Conservation (phyloP, 2,797 vertebrate genomes). For the Buphagus erythrorhynchus region DNA sequence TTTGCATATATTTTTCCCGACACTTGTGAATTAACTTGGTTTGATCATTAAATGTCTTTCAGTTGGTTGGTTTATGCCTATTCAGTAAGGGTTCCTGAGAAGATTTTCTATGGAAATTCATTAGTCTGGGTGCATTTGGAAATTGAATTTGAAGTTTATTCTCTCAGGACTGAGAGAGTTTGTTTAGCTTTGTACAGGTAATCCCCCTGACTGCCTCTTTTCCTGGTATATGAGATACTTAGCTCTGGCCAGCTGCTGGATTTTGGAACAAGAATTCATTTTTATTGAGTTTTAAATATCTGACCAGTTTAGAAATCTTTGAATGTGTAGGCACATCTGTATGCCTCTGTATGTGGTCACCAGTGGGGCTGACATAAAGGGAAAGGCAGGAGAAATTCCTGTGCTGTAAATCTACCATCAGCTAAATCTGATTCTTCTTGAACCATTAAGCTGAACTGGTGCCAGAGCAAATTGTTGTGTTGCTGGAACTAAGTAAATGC, state of each 20-base stretch:
- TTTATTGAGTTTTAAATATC: neutral
- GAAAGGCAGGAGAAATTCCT: neutral
- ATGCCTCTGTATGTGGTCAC: neutral
- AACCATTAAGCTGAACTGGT: constrained; percentile 3
- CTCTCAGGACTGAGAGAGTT: neutral
- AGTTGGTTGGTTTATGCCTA: neutral
- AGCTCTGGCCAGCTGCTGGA: neutral
- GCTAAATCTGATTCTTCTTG: neutral
- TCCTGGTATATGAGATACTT: neutral
- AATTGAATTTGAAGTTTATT: neutral
- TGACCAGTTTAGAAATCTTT: neutral
- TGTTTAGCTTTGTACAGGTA: neutral
- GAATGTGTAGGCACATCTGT: neutral
- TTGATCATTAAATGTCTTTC: neutral
- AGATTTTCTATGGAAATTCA: neutral
- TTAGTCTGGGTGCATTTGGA: neutral
- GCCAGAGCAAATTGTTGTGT: neutral
- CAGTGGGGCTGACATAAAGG: neutral
- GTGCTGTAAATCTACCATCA: neutral
- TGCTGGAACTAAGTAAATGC: constrained; percentile 37
- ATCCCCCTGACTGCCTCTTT: neutral
- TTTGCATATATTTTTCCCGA: neutral
- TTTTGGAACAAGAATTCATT: neutral
- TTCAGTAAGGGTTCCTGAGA: neutral
- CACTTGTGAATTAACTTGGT: neutral